A percentile compares a stretch with the other conserved stretches of the same genome.
Evolutionary conservation across 1,140 invertebrate species (phyloP).

Genomic region (Drosophila dunni): DNA sequence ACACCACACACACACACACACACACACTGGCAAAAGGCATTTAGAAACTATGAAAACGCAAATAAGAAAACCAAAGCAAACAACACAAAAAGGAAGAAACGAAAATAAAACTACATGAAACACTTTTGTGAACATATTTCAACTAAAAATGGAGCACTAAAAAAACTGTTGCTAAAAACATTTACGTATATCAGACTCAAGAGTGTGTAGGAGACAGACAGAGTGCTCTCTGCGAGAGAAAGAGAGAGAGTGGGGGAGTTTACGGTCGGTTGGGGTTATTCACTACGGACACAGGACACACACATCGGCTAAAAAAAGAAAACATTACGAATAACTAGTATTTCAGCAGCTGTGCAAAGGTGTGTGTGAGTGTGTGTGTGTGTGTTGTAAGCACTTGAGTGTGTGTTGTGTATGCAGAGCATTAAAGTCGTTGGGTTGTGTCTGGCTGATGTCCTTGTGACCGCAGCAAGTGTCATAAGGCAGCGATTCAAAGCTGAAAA

Average conservation of each 20-base stretch:
- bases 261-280: not conserved
- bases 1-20: constrained; percentile 8
- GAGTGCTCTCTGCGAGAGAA: too few relatives aligned
- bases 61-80: constrained; percentile 13
- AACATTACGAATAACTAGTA: constrained; percentile 43
- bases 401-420: not conserved
- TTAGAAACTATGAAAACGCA: constrained; percentile 19
- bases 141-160: not conserved
- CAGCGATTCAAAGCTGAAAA: not conserved
- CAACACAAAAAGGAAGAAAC: constrained; percentile 2
- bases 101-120: constrained; percentile 14
- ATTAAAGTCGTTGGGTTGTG: constrained; percentile 1
- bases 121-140: constrained; percentile 31
- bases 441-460: constrained; percentile 4
- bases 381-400: not conserved
- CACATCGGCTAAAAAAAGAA: constrained; percentile 24
- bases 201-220: constrained; percentile 4
- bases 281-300: constrained; percentile 39
- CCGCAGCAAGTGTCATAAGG: not conserved
- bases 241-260: too few relatives aligned
- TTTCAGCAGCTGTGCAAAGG: constrained; percentile 28
- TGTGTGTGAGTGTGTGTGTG: not conserved
- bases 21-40: constrained; percentile 21
- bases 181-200: constrained; percentile 23
- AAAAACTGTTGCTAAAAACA: constrained; percentile 42